A percentile compares a stretch with the other conserved stretches of the same genome.
Evolutionary conservation across 1,140 invertebrate genomes (phyloP).

Genomic region (Colletes latitarsis): DNA sequence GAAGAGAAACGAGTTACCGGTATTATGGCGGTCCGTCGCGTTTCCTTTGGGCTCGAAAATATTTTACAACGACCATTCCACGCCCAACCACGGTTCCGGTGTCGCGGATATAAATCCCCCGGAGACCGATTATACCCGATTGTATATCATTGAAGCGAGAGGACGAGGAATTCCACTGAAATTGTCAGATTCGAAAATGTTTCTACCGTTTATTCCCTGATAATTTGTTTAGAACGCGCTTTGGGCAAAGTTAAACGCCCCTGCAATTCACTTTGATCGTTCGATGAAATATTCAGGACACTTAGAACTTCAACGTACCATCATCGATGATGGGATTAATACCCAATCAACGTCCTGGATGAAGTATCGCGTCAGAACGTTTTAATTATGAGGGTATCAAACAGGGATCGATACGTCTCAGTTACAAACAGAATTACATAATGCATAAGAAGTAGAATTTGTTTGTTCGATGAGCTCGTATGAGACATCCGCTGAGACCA

Average conservation of each 20-base stretch:
- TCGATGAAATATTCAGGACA: not conserved
- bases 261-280: not conserved
- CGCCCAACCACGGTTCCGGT: not conserved
- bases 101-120: slow-evolving; percentile 47
- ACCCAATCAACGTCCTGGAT: no score
- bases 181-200: not conserved
- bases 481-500: no score
- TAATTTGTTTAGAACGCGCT: not conserved
- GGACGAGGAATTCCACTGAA: not conserved
- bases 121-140: slow-evolving; percentile 1
- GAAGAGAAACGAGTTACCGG: slow-evolving; percentile 53
- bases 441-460: no score
- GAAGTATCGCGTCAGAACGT: no score
- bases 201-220: not conserved
- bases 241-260: not conserved
- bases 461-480: no score
- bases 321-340: no score
- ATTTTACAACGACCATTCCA: slow-evolving; percentile 27
- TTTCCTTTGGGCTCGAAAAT: slow-evolving; percentile 58
- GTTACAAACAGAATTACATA: no score
- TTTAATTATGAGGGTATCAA: no score
- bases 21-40: slow-evolving; percentile 36
- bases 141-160: not conserved
- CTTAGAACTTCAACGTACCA: no score
- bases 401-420: no score